phyloP scores from a whole-genome alignment of 2,797 vertebrate genomes.

The Cossypha niveicapilla region DNA sequence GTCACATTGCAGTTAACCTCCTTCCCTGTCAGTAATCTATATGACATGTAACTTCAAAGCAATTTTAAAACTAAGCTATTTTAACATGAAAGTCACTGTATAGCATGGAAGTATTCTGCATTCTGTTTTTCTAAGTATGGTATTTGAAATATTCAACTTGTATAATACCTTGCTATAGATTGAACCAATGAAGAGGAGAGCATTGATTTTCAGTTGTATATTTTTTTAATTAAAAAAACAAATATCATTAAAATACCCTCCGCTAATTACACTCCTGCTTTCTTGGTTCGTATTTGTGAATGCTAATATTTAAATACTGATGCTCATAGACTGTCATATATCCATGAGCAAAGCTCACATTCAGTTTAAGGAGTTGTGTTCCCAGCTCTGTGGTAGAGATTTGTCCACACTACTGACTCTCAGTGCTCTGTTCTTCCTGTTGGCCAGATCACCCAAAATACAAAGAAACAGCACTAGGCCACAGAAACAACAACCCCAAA shows the following conservation, averaged over 20 bases:
- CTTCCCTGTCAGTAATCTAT: constrained; percentile 22
- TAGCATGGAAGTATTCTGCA: constrained; percentile 54
- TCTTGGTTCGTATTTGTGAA: constrained; percentile 31
- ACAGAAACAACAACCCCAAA: background rate
- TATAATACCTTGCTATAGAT: constrained; percentile 43
- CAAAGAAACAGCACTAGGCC: background rate
- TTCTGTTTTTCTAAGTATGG: constrained; percentile 49
- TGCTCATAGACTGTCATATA: constrained; percentile 4
- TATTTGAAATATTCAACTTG: constrained; percentile 46
- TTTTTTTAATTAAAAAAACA: constrained; percentile 54
- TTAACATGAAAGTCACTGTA: constrained; percentile 53
- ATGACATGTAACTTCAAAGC: constrained; percentile 27
- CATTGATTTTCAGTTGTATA: constrained; percentile 55
- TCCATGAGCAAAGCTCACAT: constrained; percentile 2
- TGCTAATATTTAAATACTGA: constrained; percentile 29
- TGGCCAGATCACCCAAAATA: background rate
- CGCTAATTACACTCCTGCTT: constrained; percentile 23
- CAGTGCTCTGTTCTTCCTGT: background rate
- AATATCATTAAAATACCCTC: constrained; percentile 57
- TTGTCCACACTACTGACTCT: constrained; percentile 19
- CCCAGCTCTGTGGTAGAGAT: constrained; percentile 5
- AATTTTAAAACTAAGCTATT: constrained; percentile 49
- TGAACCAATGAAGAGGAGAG: constrained; percentile 36
- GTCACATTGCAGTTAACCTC: constrained; percentile 24
- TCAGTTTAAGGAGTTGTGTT: constrained; percentile 22